Evolutionary conservation across 2,113 vertebrate species (phyloP).

Genomic region (Scomber scombrus): DNA sequence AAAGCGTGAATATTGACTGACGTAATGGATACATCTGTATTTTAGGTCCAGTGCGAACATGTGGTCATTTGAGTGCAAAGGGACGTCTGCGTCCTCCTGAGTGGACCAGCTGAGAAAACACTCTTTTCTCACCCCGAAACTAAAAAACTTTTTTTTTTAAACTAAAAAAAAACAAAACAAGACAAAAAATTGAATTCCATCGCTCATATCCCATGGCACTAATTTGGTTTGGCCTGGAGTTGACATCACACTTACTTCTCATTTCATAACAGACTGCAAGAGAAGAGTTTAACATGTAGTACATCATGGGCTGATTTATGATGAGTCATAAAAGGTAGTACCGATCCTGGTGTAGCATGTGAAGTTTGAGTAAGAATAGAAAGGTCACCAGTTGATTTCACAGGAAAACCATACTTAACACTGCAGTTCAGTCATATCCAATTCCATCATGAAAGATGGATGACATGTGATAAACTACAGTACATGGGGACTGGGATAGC

Average conservation of each 20-base stretch:
- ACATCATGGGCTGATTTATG: slow-evolving; percentile 60
- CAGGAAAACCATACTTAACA: slow-evolving; percentile 29
- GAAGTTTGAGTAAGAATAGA: slow-evolving; percentile 30
- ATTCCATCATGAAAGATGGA: slow-evolving; percentile 17
- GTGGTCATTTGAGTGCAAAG: slow-evolving; percentile 51
- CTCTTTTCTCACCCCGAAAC: slow-evolving; percentile 34
- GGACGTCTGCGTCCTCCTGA: slow-evolving; percentile 48
- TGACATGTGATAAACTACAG: background rate
- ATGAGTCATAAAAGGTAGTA: slow-evolving; percentile 34
- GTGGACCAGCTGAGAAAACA: slow-evolving; percentile 78
- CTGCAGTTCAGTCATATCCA: slow-evolving; percentile 9
- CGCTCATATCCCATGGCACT: slow-evolving; percentile 43
- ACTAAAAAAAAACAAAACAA: background rate
- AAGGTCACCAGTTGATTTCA: slow-evolving; percentile 28
- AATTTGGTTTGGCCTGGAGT: slow-evolving; percentile 57
- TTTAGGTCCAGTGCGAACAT: slow-evolving; percentile 59
- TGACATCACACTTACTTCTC: slow-evolving; percentile 65
- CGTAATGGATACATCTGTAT: slow-evolving; percentile 67
- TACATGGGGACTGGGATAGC: no score
- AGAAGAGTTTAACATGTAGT: slow-evolving; percentile 46
- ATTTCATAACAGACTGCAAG: slow-evolving; percentile 45
- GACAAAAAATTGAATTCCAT: slow-evolving; percentile 41
- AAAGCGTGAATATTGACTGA: slow-evolving; percentile 53
- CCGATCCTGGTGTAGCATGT: slow-evolving; percentile 23
- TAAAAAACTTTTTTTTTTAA: slow-evolving; percentile 1